Conservation (phyloP, 1,140 invertebrate genomes). For the Anastrepha obliqua region DNA sequence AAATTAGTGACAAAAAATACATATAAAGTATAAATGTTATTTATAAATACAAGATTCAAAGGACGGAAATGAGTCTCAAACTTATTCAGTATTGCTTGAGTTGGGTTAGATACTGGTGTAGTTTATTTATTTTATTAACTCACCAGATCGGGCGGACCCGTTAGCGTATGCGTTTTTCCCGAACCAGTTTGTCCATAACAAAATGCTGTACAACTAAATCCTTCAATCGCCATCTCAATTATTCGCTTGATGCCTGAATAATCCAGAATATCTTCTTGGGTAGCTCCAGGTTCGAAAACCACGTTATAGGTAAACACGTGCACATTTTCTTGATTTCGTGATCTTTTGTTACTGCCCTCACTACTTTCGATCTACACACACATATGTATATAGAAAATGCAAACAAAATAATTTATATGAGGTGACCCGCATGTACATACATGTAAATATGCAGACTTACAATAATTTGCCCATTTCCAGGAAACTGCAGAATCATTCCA, state of each 20-base stretch:
- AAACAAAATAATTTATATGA: not conserved
- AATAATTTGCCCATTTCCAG: constrained; percentile 85
- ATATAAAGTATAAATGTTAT: too few relatives aligned
- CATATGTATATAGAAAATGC: not conserved
- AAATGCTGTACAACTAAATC: constrained; percentile 94
- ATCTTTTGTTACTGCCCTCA: constrained; percentile 70
- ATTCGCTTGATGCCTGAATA: constrained; percentile 89
- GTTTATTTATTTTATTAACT: constrained; percentile 55
- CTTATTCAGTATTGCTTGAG: too few relatives aligned
- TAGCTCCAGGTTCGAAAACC: constrained; percentile 91
- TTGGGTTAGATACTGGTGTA: too few relatives aligned
- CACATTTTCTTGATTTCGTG: constrained; percentile 77
- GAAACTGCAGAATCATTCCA: constrained; percentile 81
- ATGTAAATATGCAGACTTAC: constrained; percentile 74
- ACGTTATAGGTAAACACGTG: constrained; percentile 91
- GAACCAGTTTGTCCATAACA: constrained; percentile 98
- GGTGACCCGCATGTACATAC: not conserved
- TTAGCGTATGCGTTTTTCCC: constrained; percentile 96
- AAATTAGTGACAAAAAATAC: too few relatives aligned
- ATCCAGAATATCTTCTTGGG: constrained; percentile 87
- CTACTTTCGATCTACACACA: constrained; percentile 73
- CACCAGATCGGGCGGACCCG: constrained; percentile 91
- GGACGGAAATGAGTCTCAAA: too few relatives aligned
- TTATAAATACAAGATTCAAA: too few relatives aligned
- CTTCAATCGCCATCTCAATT: constrained; percentile 93